Percentiles rank a stretch among this genome's conserved stretches.
Conservation (phyloP, 2,888 invertebrate genomes). For the Lithosia quadra region DNA sequence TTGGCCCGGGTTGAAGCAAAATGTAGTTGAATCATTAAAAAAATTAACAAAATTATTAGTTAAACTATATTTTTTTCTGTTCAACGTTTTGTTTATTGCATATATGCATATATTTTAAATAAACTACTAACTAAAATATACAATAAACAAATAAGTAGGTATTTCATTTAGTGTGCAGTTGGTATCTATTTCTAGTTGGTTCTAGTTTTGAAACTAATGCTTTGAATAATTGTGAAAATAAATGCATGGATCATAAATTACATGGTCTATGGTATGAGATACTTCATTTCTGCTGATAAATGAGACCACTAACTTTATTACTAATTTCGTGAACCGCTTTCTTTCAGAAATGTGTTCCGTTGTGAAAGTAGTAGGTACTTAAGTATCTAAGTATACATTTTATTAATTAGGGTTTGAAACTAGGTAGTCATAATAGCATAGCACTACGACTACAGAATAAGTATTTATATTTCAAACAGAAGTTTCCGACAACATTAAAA, state of each 20-base stretch:
- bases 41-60: no score
- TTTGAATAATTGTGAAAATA: background rate
- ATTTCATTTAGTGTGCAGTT: background rate
- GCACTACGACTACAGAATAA: background rate
- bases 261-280: background rate
- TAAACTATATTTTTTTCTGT: no score
- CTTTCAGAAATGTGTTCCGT: background rate
- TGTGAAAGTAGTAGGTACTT: no score
- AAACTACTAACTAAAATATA: no score
- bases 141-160: background rate
- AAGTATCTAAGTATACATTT: no score
- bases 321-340: background rate
- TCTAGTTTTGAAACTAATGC: background rate
- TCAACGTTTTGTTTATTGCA: no score
- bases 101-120: no score
- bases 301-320: background rate
- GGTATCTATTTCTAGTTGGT: no score
- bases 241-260: background rate
- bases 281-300: background rate
- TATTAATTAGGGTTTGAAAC: no score
- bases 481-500: background rate
- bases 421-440: no score
- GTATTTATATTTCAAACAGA: background rate
- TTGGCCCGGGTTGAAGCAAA: background rate
- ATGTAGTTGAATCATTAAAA: background rate